phyloP scores from a whole-genome alignment of 2,113 vertebrate species.

The Daphoenositta chrysoptera region DNA sequence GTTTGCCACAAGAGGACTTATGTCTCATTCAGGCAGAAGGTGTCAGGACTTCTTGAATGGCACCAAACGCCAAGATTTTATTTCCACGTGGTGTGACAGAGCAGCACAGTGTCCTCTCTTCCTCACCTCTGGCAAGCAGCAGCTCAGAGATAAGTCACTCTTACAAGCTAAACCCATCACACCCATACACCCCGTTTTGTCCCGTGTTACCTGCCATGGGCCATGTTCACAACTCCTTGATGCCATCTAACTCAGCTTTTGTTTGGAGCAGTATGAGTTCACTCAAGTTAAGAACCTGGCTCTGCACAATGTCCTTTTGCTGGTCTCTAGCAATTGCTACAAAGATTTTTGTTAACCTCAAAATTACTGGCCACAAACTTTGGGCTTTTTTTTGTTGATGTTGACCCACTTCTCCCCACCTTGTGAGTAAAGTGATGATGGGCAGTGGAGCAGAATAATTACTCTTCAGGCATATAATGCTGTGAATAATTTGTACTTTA shows the following conservation, averaged over 20 bases:
- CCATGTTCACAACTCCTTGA: not conserved
- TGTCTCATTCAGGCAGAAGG: not conserved
- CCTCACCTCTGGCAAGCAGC: not conserved
- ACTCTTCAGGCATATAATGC: not conserved
- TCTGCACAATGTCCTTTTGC: not conserved
- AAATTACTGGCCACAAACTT: not conserved
- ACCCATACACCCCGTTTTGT: rapidly evolving
- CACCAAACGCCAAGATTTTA: not conserved
- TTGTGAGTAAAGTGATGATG: not conserved
- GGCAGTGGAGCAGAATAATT: not conserved
- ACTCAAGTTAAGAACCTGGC: not conserved
- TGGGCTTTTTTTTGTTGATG: rapidly evolving
- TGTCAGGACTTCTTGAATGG: not conserved
- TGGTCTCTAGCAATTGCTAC: not conserved
- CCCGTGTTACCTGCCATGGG: not conserved
- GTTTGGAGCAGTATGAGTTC: not conserved
- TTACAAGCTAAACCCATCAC: not conserved
- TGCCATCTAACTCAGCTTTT: rapidly evolving
- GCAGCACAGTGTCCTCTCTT: not conserved
- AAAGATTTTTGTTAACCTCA: not conserved
- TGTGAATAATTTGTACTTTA: not conserved
- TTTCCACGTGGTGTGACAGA: not conserved
- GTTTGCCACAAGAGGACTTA: not conserved
- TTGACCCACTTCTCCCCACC: not conserved
- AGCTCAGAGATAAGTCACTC: not conserved